Base-by-base conservation (phyloP, 92 coral and sea anemone genomes). In the Metridium senile region DNA sequence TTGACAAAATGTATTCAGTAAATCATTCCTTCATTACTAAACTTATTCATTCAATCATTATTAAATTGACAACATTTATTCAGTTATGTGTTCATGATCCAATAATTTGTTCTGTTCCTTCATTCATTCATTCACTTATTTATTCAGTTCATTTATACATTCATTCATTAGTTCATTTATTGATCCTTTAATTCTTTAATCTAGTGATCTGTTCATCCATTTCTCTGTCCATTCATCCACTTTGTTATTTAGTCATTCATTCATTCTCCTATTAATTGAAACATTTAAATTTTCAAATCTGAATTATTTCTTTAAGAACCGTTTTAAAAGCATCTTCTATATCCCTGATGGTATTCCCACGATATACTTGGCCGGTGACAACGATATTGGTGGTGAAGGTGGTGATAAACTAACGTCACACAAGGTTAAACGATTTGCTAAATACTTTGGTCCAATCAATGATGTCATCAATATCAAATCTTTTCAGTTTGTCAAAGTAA, bases 361-460 rank as follows among this genome's bases (percentile, higher is more conserved):
- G 68, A 86, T 94, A 31, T 67, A 79, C 78, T 81, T 94, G 49
- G 92, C 98, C 9, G 98, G 98, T 11, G 98, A 94, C 58, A 94
- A 94, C 76, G 98, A 94, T 62, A 70, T 94, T 28, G 92, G 98
- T 28, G 98, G 98, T 9, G 98, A 94, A 91, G 81, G 77, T 43
- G 76, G 47, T 62, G 89, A 91, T 30, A 11, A 62, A 10, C 72
- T 94, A 25, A 80, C 85, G 39, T 25, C 53, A 69, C 66, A 70
- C 19, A 43, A 20, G 17, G 72, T 84, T 51, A 35, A 58, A 46
- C 75, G 98, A 66, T 93, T 91, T 70, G 66, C 81, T 2, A 75
- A 63, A 69, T 30, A 81, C 82, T 94, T 91, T 86, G 98, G 98
- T 25, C 84, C 90, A 11, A 77, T 93, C 7, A 94, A 94, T 79